These are phyloP conservation scores for Oreortyx pictus DNA, from an alignment of 2,797 vertebrate species.

Conservation along the genomic window DNA sequence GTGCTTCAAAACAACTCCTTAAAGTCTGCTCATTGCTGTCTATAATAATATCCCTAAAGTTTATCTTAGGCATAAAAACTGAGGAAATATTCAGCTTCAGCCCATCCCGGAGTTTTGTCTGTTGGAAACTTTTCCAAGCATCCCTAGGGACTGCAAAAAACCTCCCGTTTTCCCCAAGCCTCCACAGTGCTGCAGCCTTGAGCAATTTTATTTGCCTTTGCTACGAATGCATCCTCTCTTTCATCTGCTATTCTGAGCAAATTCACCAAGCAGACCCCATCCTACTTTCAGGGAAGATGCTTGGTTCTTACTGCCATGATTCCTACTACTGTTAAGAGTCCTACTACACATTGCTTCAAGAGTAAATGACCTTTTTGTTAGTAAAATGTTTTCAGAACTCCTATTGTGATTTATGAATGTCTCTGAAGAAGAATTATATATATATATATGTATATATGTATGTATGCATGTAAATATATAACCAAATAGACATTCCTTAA, in stretches of 20 bases:
- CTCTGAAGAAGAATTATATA: background rate
- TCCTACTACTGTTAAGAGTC: background rate
- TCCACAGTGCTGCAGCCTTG: constrained; percentile 52
- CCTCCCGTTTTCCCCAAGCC: constrained; percentile 15
- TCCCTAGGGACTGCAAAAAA: background rate
- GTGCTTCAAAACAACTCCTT: background rate
- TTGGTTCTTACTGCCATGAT: background rate
- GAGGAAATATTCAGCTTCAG: background rate
- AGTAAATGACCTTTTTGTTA: background rate
- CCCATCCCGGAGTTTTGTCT: background rate
- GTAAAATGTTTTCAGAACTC: background rate
- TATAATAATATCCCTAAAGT: background rate
- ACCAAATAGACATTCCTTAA: background rate
- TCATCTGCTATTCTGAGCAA: background rate
- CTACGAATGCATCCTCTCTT: background rate
- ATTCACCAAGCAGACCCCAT: background rate
- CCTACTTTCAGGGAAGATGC: background rate
- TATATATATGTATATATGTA: fast-evolving
- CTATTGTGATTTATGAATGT: background rate
- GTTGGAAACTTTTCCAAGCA: constrained; percentile 16
- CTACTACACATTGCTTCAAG: background rate
- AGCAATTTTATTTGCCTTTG: constrained; percentile 32
- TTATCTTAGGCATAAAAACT: background rate
- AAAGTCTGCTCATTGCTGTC: background rate
- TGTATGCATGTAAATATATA: too few species aligned